Evolutionary conservation across 2,888 invertebrate genomes (phyloP).

Genomic region (Dryococelus australis): DNA sequence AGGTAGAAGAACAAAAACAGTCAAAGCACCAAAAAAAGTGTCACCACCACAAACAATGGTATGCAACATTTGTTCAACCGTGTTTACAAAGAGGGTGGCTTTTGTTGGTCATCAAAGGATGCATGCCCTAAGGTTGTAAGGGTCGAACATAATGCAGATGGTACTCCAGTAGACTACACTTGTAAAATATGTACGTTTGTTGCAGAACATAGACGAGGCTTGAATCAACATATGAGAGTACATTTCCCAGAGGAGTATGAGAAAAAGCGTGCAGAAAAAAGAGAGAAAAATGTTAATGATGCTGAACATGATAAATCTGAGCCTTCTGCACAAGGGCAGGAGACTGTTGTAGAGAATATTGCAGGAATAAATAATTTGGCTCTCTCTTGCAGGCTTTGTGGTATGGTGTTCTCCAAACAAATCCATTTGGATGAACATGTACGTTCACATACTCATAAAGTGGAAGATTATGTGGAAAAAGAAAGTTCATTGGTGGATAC

Average conservation of each 20-base stretch:
- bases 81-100: neutral
- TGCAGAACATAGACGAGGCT: neutral
- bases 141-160: neutral
- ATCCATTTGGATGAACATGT: neutral
- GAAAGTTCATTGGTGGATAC: neutral
- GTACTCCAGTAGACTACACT: neutral
- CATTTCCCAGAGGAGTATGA: constrained; percentile 2
- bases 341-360: neutral
- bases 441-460: neutral
- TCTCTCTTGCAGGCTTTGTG: neutral
- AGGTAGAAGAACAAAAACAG: neutral
- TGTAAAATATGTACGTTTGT: constrained; percentile 11
- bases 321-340: neutral
- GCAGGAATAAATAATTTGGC: neutral
- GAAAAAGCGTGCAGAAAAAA: neutral
- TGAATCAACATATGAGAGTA: neutral
- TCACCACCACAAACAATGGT: neutral
- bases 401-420: neutral
- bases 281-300: neutral
- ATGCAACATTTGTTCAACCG: neutral
- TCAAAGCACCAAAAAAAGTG: neutral
- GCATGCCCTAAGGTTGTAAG: constrained; percentile 10
- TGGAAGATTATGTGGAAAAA: neutral
- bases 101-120: constrained; percentile 17
- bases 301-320: neutral